Evolutionary conservation across 2,888 invertebrate species (phyloP), one percentile per base, ranked within the genome.

Genomic region (Tricholauxania praeusta): DNA sequence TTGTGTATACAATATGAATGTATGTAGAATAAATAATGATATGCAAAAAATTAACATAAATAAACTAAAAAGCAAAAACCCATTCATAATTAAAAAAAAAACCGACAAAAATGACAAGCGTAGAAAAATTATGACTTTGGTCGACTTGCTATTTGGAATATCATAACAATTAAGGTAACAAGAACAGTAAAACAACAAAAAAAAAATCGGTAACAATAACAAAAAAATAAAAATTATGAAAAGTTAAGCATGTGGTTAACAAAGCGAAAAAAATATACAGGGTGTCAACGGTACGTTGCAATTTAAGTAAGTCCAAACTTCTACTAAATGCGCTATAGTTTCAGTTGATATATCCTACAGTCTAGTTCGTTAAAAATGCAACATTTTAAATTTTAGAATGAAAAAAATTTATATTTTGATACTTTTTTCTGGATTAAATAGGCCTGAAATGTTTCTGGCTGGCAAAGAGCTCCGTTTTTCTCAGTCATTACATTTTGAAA

Each of bases 61-160:
- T 3, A 39, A 39, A 39, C 39, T 10, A 39, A 57, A 48, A 32
- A 52, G 19, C 15, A 39, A 57, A 48, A 32, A 52, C 39, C 15
- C 62, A 70, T 70, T 70, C 73, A 73, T 73, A 73, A 73, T 73
- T 73, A 69, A 73, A 64, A 64, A 73, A 71, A 57, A 59, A 63
- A 52, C 73, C 73, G 73, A 73, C 69, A 59, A 69, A 73, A 73
- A 73, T 73, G 69, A 73, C 69, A 73, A 64, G 73, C 73, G 73
- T 69, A 65, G 73, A 73, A 64, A 73, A 73, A 69, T 73, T 73
- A 73, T 73, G 73, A 71, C 71, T 71, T 64, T 55, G 71, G 63
- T 64, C 63, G 71, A 73, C 73, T 73, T 57, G 64, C 51, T 69
- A 57, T 64, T 48, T 49, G 52, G 65, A 57, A 64, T 71, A 65